Base-by-base conservation (phyloP, 2,797 vertebrate genomes). In the Kryptopterus vitreolus region DNA sequence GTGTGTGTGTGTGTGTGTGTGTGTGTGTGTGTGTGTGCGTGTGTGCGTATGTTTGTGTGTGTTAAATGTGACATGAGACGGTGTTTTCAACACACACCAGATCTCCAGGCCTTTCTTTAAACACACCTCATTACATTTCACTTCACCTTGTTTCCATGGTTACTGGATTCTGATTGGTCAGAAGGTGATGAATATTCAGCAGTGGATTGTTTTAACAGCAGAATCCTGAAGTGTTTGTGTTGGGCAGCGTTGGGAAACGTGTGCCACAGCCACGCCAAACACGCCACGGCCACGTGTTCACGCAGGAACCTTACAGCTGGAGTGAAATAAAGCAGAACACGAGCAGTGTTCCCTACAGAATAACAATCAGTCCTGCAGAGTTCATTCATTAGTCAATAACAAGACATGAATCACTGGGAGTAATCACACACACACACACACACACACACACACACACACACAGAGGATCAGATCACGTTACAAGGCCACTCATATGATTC, bases 1-100 rank as follows among this genome's bases (percentile, higher is more conserved):
- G 62, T 31, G 15, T 22, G 78, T 72, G 46, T 72, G 85, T 74
- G 35, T n/a, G 15, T 38, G 38, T 66, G 63, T 65, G 62, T 31
- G 15, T 22, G 78, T 73, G 46, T 72, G 85, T 74, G 15, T 38
- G 38, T 66, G 65, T 65, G 63, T 33, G 15, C 15, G 78, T 73
- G 46, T 72, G 85, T 74, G 38, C 18, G 15, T 38, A n/a, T 66
- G 65, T 65, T 33, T 33, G 15, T 22, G 78, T 73, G 46, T 72
- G 85, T 74, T 74, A 48, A 75, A 72, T 38, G 76, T 1, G 86
- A 89, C 87, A 76, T 86, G 81, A 83, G 89, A 87, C 22, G 24
- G 35, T 50, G 66, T 69, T 70, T 50, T 13, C 26, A 31, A 12
- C 68, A 70, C 43, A 52, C 68, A 52, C 24, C 26, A 46, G 38